These are phyloP conservation scores for Patiria miniata DNA, from an alignment of 35 echinoderm and acorn worm species.

Conservation along the genomic window DNA sequence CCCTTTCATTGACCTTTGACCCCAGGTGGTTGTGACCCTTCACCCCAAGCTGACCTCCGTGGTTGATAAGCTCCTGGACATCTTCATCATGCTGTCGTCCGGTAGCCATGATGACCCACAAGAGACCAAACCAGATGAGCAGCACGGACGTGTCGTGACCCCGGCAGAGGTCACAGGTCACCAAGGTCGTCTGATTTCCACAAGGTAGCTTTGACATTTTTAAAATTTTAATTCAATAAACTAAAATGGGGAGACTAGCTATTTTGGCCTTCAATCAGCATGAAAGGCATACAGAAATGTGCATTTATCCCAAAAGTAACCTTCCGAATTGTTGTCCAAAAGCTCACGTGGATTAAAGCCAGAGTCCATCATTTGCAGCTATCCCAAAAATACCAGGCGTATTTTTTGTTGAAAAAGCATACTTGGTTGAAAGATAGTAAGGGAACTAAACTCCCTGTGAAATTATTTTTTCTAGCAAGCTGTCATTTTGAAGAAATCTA, in stretches of 20 bases:
- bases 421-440: too few relatives aligned
- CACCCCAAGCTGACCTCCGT: conserved; percentile 76
- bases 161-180: conserved; percentile 25
- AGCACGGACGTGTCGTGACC: conserved; percentile 13
- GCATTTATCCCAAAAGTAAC: too few relatives aligned
- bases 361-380: too few relatives aligned
- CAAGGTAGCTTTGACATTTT: conserved; percentile 44
- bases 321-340: too few relatives aligned
- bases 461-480: too few relatives aligned
- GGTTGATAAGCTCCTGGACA: conserved; percentile 74
- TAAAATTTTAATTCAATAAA: not conserved
- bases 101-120: conserved; percentile 54
- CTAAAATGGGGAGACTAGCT: not conserved
- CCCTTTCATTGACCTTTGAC: not conserved
- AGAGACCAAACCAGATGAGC: conserved; percentile 16
- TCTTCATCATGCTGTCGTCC: conserved; percentile 76
- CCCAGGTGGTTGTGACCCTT: conserved; percentile 73
- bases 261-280: too few relatives aligned
- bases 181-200: conserved; percentile 62
- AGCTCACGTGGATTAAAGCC: too few relatives aligned
- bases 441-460: too few relatives aligned
- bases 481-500: too few relatives aligned
- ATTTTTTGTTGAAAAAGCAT: too few relatives aligned
- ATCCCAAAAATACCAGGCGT: too few relatives aligned
- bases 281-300: too few relatives aligned